phyloP scores from a whole-genome alignment of 2,888 invertebrate species.

The Monochamus alternatus region DNA sequence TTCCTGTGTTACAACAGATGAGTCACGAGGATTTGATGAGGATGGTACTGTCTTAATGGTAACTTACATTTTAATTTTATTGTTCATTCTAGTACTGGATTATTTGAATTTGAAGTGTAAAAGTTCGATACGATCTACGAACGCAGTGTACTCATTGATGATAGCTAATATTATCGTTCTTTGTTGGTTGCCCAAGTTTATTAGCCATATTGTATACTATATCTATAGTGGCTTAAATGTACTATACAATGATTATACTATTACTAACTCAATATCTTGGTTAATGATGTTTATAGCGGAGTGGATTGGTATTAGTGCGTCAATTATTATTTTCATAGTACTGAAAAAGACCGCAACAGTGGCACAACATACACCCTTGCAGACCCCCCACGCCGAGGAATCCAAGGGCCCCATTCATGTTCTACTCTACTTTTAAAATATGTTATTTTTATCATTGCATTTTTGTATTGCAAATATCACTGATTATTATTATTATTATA shows the following conservation, averaged over 20 bases:
- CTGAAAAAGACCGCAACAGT: slow-evolving; percentile 48
- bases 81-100: slow-evolving; percentile 29
- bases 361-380: slow-evolving; percentile 43
- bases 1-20: too few relatives aligned
- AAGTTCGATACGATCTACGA: background rate
- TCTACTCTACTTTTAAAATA: too few relatives aligned
- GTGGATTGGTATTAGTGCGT: slow-evolving; percentile 40
- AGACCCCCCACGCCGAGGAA: too few relatives aligned
- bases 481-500: too few relatives aligned
- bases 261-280: slow-evolving; percentile 25
- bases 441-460: too few relatives aligned
- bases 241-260: slow-evolving; percentile 16
- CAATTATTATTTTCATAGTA: slow-evolving; percentile 43
- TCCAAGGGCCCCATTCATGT: too few relatives aligned
- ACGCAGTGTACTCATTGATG: slow-evolving; percentile 29
- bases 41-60: background rate
- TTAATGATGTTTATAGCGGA: slow-evolving; percentile 42
- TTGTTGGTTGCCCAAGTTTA: slow-evolving; percentile 46
- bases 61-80: slow-evolving; percentile 24
- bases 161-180: slow-evolving; percentile 44
- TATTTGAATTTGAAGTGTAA: slow-evolving; percentile 28
- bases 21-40: too few relatives aligned
- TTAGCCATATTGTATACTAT: slow-evolving; percentile 47
- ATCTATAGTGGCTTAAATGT: slow-evolving; percentile 30
- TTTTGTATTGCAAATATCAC: too few relatives aligned